Evolutionary conservation across 1,140 invertebrate species (phyloP), one percentile per base, ranked within the genome.

Genomic region (Latrodectus geometricus): DNA sequence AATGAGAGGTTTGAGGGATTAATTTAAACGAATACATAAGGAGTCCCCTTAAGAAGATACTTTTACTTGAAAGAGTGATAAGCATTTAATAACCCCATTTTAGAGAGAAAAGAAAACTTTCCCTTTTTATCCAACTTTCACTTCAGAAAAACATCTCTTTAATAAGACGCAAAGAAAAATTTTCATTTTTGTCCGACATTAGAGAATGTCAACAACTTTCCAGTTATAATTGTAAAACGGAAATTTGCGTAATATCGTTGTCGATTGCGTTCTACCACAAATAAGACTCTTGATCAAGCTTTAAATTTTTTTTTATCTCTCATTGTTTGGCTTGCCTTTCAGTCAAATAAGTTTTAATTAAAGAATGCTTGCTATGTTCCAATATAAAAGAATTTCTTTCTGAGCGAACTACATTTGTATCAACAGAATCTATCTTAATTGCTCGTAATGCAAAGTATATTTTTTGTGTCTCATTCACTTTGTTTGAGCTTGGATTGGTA

Each of bases 341-440:
- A 82, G 79, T 82, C 49, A 82, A 82, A 82, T 82, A 23, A 73
- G 79, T 82, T 82, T 82, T 82, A 82, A 82, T 82, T 82, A 82
- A 72, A 73, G 69, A 82, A 82, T 82, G 70, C 69, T 82, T 61
- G 52, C n/a, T 21, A 61, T n/a, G 48, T 56, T 69, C 70, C 8
- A 14, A 4, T 48, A 73, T 35, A 12, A 23, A 14, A 35, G 8
- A n/a, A 72, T 61, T 73, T 72, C 68, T 73, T 82, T 82, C 21
- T 66, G 66, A 61, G 23, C 76, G 50, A 21, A 80, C 50, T 17
- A n/a, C n/a, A 80, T n/a, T 70, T 73, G 48, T 49, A 72, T 72
- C 79, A 80, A 80, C 78, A 80, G 23, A 54, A 80, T 70, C 48
- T 20, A 66, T 12, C 35, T 73, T 81, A 82, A 82, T 82, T 82